Evolutionary conservation across 2,888 invertebrate genomes (phyloP).

Genomic region (Meteorus colon): DNA sequence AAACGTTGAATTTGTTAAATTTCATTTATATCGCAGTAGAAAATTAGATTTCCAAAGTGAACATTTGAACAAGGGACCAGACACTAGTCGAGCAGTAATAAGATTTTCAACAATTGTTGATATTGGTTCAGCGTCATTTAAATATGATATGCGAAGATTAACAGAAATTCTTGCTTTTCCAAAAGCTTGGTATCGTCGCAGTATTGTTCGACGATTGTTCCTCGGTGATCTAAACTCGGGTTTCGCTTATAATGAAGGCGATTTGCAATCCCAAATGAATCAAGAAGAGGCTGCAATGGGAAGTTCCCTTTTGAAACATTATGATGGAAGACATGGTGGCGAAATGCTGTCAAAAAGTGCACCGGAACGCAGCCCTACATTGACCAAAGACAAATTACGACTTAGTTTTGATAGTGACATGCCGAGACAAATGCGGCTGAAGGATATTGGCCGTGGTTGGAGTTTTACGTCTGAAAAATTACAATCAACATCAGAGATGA

Average conservation of each 20-base stretch:
- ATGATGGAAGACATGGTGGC: conserved; percentile 60
- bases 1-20: conserved; percentile 97
- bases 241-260: conserved; percentile 72
- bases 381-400: conserved; percentile 77
- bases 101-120: conserved; percentile 96
- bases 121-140: conserved; percentile 96
- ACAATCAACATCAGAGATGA: conserved; percentile 78
- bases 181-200: conserved; percentile 97
- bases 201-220: conserved; percentile 93
- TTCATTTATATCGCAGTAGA: conserved; percentile 92
- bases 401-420: conserved; percentile 76
- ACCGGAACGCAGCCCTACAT: conserved; percentile 68
- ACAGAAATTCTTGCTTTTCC: conserved; percentile 98
- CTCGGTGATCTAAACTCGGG: conserved; percentile 90
- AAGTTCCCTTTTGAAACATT: conserved; percentile 67
- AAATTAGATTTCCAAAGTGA: conserved; percentile 86
- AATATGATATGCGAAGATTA: conserved; percentile 97
- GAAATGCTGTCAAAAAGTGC: conserved; percentile 66
- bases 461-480: conserved; percentile 76
- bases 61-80: conserved; percentile 73
- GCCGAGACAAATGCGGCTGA: conserved; percentile 74
- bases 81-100: conserved; percentile 89
- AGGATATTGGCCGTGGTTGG: conserved; percentile 76
- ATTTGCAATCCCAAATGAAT: conserved; percentile 63
- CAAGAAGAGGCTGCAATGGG: conserved; percentile 69